Conservation (phyloP, 1,140 invertebrate species). For the Sarcophaga bullata region DNA sequence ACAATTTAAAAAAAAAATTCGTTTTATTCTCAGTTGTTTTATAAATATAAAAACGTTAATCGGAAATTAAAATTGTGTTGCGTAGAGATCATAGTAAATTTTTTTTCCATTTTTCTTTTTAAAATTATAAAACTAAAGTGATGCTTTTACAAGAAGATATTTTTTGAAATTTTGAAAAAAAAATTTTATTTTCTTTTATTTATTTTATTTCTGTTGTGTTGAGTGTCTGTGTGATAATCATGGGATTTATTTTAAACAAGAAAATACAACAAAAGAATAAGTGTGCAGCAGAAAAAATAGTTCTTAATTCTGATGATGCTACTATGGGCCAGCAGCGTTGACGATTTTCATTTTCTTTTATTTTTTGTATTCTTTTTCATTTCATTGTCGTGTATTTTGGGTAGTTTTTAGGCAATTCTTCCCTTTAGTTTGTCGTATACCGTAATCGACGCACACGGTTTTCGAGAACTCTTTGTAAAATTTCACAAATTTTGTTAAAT, state of each 20-base stretch:
- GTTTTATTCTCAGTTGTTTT: not conserved
- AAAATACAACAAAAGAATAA: slow-evolving; percentile 3
- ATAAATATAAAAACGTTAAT: not conserved
- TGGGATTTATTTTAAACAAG: slow-evolving; percentile 13
- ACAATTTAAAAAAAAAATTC: not conserved
- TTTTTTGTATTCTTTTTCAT: not conserved
- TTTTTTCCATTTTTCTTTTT: no score
- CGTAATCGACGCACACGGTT: slow-evolving; percentile 39
- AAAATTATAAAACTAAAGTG: no score
- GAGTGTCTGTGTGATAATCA: not conserved
- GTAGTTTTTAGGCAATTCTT: slow-evolving; percentile 26
- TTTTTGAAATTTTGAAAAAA: no score
- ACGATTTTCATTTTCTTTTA: no score
- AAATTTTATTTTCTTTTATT: no score
- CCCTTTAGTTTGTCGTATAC: slow-evolving; percentile 41
- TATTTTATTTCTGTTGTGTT: not conserved
- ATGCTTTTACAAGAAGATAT: no score
- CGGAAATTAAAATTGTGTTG: not conserved
- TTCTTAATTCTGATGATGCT: slow-evolving; percentile 27
- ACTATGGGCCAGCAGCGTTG: not conserved
- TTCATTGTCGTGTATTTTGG: slow-evolving; percentile 35
- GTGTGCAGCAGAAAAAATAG: slow-evolving; percentile 1
- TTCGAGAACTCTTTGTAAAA: slow-evolving; percentile 22
- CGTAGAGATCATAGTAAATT: no score
- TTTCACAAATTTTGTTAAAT: slow-evolving; percentile 20